Evolutionary conservation across 1,140 invertebrate genomes (phyloP).

Genomic region (Pogonus chalceus): DNA sequence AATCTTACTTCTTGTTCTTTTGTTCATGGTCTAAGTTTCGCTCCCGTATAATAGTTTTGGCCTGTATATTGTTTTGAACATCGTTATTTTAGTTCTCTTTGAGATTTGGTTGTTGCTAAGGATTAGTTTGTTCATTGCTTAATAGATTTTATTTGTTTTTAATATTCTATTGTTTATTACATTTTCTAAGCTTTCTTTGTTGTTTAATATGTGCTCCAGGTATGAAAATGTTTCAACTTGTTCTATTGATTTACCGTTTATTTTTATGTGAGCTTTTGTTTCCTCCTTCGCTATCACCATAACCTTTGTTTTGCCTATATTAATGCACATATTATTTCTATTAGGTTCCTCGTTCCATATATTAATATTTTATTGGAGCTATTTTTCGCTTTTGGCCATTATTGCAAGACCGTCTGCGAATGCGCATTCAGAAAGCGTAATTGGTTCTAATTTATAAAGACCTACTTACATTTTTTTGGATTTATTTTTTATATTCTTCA

Average conservation of each 20-base stretch:
- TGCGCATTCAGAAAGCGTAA: neutral
- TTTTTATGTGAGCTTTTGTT: neutral
- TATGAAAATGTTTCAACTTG: neutral
- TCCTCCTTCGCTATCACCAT: neutral
- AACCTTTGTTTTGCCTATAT: neutral
- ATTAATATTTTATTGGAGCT: neutral
- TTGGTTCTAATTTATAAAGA: neutral
- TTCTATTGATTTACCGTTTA: neutral
- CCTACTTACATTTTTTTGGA: neutral
- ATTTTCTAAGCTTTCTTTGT: constrained; percentile 14
- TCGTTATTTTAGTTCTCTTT: neutral
- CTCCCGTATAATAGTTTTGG: neutral
- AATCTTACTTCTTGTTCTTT: neutral
- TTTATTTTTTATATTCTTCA: neutral
- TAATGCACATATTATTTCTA: neutral
- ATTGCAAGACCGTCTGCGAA: neutral
- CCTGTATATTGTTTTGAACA: neutral
- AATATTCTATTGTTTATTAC: neutral
- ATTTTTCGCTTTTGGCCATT: neutral
- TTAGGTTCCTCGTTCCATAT: neutral
- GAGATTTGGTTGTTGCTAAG: neutral
- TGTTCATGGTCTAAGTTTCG: neutral
- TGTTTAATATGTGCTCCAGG: neutral
- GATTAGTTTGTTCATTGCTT: constrained; percentile 11
- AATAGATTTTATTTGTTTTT: neutral